phyloP scores from a whole-genome alignment of 2,113 vertebrate species.

The Meriones unguiculatus region DNA sequence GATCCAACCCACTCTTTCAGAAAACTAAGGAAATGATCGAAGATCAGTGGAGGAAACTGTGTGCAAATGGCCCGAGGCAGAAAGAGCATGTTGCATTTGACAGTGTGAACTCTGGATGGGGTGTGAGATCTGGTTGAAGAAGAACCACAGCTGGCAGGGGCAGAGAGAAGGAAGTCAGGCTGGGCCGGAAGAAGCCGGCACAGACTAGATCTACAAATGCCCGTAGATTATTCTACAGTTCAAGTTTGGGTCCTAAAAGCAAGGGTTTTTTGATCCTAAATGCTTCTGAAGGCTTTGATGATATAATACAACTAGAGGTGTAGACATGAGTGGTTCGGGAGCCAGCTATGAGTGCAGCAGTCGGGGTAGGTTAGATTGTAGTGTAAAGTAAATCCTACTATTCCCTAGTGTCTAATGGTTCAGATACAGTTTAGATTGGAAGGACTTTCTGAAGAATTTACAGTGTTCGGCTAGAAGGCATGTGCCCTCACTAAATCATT shows the following conservation, averaged over 20 bases:
- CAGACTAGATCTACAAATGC: not conserved
- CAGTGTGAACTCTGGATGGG: not conserved
- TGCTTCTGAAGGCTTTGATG: not conserved
- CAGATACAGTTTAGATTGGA: not conserved
- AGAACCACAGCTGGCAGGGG: no score
- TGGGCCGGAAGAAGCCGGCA: not conserved
- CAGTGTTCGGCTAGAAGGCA: not conserved
- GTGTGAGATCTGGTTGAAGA: not conserved
- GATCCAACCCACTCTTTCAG: not conserved
- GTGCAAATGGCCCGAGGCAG: not conserved
- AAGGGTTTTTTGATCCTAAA: not conserved
- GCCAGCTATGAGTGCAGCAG: not conserved
- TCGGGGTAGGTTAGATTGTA: not conserved
- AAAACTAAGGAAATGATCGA: not conserved
- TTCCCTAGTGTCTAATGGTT: not conserved
- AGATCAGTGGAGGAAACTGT: not conserved
- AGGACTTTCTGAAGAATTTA: not conserved
- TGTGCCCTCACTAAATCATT: not conserved
- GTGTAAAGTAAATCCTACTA: not conserved
- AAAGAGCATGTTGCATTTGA: not conserved
- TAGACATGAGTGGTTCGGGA: not conserved
- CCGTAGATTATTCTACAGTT: not conserved
- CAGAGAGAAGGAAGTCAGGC: not conserved
- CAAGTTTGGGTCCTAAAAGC: not conserved
- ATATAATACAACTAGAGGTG: not conserved